These are phyloP conservation scores for Strigamia maritima DNA, from an alignment of 2,888 invertebrate genomes.

Conservation along the genomic window DNA sequence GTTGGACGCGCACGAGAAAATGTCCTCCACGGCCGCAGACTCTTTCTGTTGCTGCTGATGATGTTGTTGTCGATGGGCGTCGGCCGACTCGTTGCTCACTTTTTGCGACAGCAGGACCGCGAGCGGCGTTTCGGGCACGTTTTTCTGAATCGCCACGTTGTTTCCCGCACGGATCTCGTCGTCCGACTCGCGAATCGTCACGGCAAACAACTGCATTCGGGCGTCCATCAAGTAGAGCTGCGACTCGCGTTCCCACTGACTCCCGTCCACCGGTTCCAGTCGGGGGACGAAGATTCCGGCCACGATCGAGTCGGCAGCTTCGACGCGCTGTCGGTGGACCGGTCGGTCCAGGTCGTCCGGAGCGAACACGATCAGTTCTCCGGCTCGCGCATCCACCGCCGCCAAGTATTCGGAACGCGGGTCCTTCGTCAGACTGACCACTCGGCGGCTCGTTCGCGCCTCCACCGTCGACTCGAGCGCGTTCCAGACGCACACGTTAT, in stretches of 20 bases:
- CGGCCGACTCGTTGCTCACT: background rate
- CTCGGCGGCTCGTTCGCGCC: background rate
- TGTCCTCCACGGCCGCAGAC: background rate
- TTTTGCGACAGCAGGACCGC: background rate
- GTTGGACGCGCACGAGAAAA: background rate
- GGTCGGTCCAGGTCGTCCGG: background rate
- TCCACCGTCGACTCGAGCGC: background rate
- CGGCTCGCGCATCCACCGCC: background rate
- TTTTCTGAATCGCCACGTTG: background rate
- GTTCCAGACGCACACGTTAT: background rate
- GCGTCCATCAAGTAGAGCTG: background rate
- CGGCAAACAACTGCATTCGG: background rate
- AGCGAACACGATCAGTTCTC: background rate
- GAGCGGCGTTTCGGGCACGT: background rate
- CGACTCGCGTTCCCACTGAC: background rate
- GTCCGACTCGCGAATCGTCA: background rate
- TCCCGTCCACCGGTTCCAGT: background rate
- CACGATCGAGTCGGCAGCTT: background rate
- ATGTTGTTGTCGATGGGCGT: background rate
- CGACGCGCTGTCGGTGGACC: background rate
- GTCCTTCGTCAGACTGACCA: background rate
- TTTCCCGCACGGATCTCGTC: background rate
- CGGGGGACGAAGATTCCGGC: background rate
- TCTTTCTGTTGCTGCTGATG: background rate
- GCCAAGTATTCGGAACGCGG: background rate